Evolutionary conservation across 2,888 invertebrate genomes (phyloP).

Genomic region (Griposia aprilina): DNA sequence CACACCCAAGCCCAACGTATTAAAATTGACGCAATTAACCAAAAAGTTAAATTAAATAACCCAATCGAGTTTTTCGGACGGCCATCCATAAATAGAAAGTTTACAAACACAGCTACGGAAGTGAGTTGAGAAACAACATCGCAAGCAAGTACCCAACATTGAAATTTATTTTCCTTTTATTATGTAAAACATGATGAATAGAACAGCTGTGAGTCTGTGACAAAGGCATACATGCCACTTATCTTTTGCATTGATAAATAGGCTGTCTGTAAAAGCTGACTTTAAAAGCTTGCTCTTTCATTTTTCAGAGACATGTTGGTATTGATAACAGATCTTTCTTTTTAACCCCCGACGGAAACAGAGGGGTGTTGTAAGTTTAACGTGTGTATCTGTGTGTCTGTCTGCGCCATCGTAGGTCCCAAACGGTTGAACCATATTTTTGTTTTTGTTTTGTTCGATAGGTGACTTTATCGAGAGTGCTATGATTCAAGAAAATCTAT

Average conservation of each 20-base stretch:
- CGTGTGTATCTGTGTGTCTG: too few relatives aligned
- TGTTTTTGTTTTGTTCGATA: too few relatives aligned
- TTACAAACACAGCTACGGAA: conserved; percentile 47
- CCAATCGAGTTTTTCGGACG: conserved; percentile 44
- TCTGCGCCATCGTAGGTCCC: too few relatives aligned
- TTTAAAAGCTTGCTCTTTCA: conserved; percentile 23
- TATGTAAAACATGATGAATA: conserved; percentile 41
- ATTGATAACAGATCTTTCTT: neutral
- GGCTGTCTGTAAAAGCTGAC: conserved; percentile 22
- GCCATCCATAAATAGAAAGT: conserved; percentile 64
- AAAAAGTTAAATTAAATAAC: conserved; percentile 62
- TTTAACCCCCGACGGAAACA: too few relatives aligned
- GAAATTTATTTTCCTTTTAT: conserved; percentile 36
- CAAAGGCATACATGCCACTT: conserved; percentile 26
- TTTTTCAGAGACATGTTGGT: neutral
- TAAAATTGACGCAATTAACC: conserved; percentile 42
- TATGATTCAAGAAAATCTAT: too few relatives aligned
- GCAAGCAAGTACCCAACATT: conserved; percentile 29
- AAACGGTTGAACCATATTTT: too few relatives aligned
- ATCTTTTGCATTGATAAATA: conserved; percentile 40
- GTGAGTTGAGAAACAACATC: conserved; percentile 41
- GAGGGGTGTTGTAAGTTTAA: too few relatives aligned
- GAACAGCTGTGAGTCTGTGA: conserved; percentile 34
- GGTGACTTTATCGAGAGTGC: too few relatives aligned
- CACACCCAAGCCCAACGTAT: conserved; percentile 14